Evolutionary conservation across 1,140 invertebrate species (phyloP).

Genomic region (Acromyrmex echinatior): DNA sequence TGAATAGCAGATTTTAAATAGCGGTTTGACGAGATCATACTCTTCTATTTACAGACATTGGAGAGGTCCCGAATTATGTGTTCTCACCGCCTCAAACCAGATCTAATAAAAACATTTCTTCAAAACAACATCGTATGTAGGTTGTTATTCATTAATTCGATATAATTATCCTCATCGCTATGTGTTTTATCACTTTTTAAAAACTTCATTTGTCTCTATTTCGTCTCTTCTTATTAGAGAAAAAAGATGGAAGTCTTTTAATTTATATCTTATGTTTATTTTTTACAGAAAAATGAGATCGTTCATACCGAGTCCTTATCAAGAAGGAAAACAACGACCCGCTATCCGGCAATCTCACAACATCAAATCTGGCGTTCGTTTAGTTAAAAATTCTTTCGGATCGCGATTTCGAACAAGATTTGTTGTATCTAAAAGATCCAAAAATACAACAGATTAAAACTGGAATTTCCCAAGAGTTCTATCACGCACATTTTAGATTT

Average conservation of each 20-base stretch:
- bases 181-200: neutral
- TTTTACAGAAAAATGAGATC: conserved; percentile 60
- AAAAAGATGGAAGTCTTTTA: neutral
- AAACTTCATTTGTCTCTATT: conserved; percentile 3
- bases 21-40: neutral
- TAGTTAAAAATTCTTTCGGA: conserved; percentile 20
- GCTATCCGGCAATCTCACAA: neutral
- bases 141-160: conserved; percentile 71
- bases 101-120: conserved; percentile 57
- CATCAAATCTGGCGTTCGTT: neutral
- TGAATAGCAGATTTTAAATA: neutral
- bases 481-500: neutral
- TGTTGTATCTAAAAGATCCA: conserved; percentile 65
- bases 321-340: conserved; percentile 6
- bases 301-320: conserved; percentile 63
- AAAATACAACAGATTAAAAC: conserved; percentile 62
- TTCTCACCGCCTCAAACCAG: conserved; percentile 80
- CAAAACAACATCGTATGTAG: conserved; percentile 72
- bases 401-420: conserved; percentile 63
- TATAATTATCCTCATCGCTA: neutral
- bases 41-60: conserved; percentile 70
- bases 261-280: conserved; percentile 20
- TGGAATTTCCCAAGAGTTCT: neutral
- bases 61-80: conserved; percentile 75
- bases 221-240: neutral